Conservation (phyloP, 1,140 invertebrate genomes). For the Melipona quadrifasciata region DNA sequence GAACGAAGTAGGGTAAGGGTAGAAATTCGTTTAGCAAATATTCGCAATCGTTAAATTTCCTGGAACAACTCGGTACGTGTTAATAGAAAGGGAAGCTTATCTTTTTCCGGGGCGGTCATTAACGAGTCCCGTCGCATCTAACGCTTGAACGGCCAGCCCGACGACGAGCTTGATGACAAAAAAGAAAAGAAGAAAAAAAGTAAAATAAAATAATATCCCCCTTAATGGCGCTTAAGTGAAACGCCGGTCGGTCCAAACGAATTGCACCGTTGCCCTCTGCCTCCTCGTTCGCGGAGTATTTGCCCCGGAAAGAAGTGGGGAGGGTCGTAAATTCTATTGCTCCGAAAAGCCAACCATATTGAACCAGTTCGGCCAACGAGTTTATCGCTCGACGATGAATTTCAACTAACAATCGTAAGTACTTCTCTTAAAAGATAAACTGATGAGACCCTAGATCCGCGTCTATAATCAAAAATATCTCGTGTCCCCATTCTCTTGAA, state of each 20-base stretch:
- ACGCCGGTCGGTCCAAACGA: constrained; percentile 52
- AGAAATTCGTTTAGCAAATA: constrained; percentile 36
- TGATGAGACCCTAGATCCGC: neutral
- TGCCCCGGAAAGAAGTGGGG: constrained; percentile 1
- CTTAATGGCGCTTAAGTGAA: constrained; percentile 65
- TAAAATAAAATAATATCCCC: constrained; percentile 62
- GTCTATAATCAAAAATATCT: neutral
- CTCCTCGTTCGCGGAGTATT: constrained; percentile 5
- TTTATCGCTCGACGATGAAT: constrained; percentile 43
- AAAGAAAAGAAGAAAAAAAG: constrained; percentile 40
- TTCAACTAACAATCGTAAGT: neutral
- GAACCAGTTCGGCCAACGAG: neutral
- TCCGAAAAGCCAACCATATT: constrained; percentile 46
- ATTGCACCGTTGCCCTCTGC: constrained; percentile 34
- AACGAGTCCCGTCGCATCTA: constrained; percentile 54
- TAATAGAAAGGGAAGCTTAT: constrained; percentile 53
- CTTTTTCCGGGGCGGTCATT: constrained; percentile 42
- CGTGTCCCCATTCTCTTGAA: neutral
- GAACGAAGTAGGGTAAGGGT: too few relatives aligned
- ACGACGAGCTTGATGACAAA: constrained; percentile 55
- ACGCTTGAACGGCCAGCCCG: constrained; percentile 23
- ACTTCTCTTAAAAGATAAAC: neutral
- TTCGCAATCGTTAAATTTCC: constrained; percentile 29
- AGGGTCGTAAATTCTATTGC: constrained; percentile 42
- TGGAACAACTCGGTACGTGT: constrained; percentile 40